phyloP scores from a whole-genome alignment of 1,140 invertebrate genomes.

The Cydia amplana region DNA sequence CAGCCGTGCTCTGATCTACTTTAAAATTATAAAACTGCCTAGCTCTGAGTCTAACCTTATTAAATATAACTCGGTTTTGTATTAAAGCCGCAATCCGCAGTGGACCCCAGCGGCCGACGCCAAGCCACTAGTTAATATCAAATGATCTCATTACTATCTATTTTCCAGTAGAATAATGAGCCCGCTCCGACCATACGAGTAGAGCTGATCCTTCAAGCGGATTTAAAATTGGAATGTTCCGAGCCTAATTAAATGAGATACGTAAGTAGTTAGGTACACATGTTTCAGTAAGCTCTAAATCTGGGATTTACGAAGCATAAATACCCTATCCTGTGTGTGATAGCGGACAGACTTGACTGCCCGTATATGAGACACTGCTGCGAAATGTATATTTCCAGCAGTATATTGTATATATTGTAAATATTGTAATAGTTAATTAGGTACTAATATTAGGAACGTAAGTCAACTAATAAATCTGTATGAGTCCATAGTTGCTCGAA shows the following conservation, averaged over 20 bases:
- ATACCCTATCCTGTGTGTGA: no score
- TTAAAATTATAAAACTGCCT: neutral
- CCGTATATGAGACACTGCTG: no score
- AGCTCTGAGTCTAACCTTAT: neutral
- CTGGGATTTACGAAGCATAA: neutral
- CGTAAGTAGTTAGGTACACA: no score
- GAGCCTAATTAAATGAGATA: neutral
- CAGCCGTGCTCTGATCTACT: no score
- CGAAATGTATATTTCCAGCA: no score
- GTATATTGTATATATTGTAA: no score
- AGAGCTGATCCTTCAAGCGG: neutral
- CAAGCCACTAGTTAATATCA: slow-evolving; percentile 1
- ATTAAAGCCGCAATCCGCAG: slow-evolving; percentile 2
- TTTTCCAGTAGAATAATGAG: slow-evolving; percentile 19
- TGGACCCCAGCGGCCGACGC: neutral
- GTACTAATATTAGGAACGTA: no score
- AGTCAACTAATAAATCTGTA: no score
- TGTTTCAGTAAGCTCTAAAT: neutral
- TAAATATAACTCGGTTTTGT: neutral
- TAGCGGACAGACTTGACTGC: no score
- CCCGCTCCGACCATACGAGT: neutral
- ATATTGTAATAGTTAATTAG: no score
- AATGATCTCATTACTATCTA: slow-evolving; percentile 19
- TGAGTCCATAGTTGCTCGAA: no score
- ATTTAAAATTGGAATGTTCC: neutral